These are phyloP conservation scores for Girardia tigrina DNA, from an alignment of 2,888 invertebrate species.

Conservation along the genomic window DNA sequence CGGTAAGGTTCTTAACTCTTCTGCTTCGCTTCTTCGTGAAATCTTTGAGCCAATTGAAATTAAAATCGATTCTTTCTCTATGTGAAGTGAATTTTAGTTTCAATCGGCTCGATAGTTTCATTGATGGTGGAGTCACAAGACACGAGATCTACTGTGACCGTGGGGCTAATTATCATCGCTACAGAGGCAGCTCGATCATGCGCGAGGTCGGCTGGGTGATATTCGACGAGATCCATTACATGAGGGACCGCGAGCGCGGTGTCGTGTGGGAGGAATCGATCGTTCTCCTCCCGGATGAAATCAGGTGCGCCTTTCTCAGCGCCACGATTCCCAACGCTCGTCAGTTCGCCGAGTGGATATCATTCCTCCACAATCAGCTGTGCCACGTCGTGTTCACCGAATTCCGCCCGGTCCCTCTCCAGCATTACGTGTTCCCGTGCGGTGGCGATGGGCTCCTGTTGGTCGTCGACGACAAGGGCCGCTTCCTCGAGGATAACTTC, in stretches of 20 bases:
- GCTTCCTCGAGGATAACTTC: conserved; percentile 88
- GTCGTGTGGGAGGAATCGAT: conserved; percentile 97
- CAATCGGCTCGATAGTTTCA: too few species aligned
- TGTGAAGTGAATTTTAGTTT: too few species aligned
- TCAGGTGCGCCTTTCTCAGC: conserved; percentile 92
- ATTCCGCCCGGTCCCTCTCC: conserved; percentile 84
- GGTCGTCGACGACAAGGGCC: conserved; percentile 67
- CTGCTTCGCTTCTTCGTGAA: too few species aligned
- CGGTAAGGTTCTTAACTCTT: not conserved
- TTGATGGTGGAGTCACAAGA: too few species aligned
- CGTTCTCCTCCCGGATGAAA: conserved; percentile 86
- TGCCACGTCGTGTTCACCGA: conserved; percentile 99
- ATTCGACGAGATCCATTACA: conserved; percentile 99
- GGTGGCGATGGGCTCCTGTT: conserved; percentile 85
- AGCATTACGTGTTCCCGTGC: conserved; percentile 91
- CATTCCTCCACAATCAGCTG: conserved; percentile 72
- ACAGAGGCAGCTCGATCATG: conserved; percentile 93
- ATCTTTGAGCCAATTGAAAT: too few species aligned
- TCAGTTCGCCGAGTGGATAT: conserved; percentile 60
- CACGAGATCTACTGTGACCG: too few species aligned
- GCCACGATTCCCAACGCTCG: conserved; percentile 97
- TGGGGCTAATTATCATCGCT: conserved; percentile 71
- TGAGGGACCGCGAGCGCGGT: conserved; percentile 92
- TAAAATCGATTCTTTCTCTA: too few species aligned
- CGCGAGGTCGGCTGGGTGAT: conserved; percentile 98